Conservation (phyloP, 2,797 vertebrate genomes). For the Mormyrops boulengeri region DNA sequence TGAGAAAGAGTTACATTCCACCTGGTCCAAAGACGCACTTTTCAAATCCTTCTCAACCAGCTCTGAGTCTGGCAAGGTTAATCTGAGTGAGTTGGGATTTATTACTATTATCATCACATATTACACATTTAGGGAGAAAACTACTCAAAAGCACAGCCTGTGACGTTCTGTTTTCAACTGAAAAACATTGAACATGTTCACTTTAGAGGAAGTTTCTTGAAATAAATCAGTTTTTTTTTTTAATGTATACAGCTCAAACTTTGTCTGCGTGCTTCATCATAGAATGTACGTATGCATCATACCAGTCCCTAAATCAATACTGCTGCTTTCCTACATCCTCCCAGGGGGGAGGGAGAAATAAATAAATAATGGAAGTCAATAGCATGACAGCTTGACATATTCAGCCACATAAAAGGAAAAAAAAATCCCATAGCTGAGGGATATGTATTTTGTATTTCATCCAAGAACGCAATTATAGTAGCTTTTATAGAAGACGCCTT, state of each 20-base stretch:
- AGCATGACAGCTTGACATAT: conserved; percentile 30
- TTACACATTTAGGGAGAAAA: conserved; percentile 49
- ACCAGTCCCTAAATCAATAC: conserved; percentile 19
- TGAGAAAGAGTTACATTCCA: neutral
- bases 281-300: conserved; percentile 1
- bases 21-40: neutral
- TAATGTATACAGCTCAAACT: neutral
- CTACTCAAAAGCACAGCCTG: conserved; percentile 52
- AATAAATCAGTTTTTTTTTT: neutral
- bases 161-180: conserved; percentile 47
- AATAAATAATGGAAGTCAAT: conserved; percentile 35
- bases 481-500: conserved; percentile 11
- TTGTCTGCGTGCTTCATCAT: conserved; percentile 18
- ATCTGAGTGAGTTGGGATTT: conserved; percentile 11
- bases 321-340: conserved; percentile 2
- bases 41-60: neutral
- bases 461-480: conserved; percentile 4
- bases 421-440: conserved; percentile 11
- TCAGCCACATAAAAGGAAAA: conserved; percentile 20
- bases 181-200: conserved; percentile 53
- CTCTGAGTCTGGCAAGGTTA: conserved; percentile 6
- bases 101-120: neutral
- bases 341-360: neutral
- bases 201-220: conserved; percentile 43
- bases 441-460: conserved; percentile 3